phyloP scores from a whole-genome alignment of 1,140 invertebrate genomes.

The Drosophila simulans region DNA sequence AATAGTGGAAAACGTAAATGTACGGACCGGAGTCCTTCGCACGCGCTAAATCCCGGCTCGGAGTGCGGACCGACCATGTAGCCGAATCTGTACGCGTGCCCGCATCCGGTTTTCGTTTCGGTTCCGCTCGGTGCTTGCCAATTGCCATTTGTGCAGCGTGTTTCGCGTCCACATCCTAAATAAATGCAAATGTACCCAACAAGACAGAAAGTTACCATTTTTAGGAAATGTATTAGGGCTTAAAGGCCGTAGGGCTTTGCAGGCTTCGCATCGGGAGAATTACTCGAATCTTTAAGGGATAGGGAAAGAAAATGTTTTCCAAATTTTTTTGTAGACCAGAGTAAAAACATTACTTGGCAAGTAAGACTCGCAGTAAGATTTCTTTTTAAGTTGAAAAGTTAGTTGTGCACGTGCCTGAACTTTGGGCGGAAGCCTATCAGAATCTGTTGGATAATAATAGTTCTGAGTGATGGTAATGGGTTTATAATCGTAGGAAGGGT shows the following conservation, averaged over 20 bases:
- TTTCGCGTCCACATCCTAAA: background rate
- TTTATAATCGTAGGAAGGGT: background rate
- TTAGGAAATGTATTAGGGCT: background rate
- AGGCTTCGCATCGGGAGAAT: background rate
- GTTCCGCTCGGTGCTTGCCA: background rate
- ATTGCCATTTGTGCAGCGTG: background rate
- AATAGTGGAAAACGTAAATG: slow-evolving; percentile 4
- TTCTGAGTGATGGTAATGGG: slow-evolving; percentile 14
- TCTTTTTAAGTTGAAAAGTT: background rate
- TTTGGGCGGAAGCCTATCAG: background rate
- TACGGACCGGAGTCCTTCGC: background rate
- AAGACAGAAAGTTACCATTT: background rate
- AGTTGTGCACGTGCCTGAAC: slow-evolving; percentile 16
- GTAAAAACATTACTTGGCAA: background rate
- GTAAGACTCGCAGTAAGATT: background rate
- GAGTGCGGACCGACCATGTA: background rate
- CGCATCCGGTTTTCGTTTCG: background rate
- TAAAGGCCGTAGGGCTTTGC: background rate
- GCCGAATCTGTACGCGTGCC: background rate
- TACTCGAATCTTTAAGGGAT: too few species aligned
- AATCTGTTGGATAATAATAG: slow-evolving; percentile 8
- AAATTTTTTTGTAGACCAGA: background rate
- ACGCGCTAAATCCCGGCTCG: background rate
- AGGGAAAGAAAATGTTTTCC: background rate
- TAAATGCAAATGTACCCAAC: background rate